Base-by-base conservation (phyloP, 2,888 invertebrate species). In the Serripes groenlandicus region DNA sequence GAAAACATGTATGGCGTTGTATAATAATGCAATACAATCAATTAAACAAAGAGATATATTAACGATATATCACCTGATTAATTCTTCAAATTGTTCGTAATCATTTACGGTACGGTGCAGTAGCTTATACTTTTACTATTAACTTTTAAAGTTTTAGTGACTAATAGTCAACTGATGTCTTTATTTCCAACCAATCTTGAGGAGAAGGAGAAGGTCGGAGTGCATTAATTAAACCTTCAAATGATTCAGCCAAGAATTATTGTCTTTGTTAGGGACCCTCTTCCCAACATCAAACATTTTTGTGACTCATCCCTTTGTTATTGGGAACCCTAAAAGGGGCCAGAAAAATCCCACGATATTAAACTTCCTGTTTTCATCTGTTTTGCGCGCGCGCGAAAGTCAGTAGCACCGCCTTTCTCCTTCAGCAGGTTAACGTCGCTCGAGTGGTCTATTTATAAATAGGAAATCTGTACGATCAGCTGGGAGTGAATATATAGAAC, bases 391-490 rank as follows among this genome's bases (percentile, higher is more conserved):
- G 62, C 62, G 62, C 34, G 34, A n/a, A 34, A 62, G 11, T 32
- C 11, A 56, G 26, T 56, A 42, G 42, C 60, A 54, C 32, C 32
- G 49, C 70, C 21, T 56, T 15, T 68, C n/a, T 32, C 28, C 35
- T 76, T 77, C 76, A 77, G 58, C 82, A 64, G 73, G 62, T 81
- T 82, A 34, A 62, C 82, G 79, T 77, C 52, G 80, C 81, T 76
- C 78, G 79, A 73, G 82, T 69, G 56, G 28, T 77, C 81, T 81
- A 85, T 71, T 68, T 78, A 72, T 85, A 85, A 66, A 32, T 52
- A n/a, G n/a, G 54, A 1, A 54, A 66, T 66, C 66, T 28, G 34
- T 70, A 23, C 60, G 62, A 81, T 81, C 86, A 81, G 83, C 83
- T 86, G 86, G 42, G 7, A 15, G 58, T 34, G 49, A 66, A 28